Evolutionary conservation across 2,888 invertebrate genomes (phyloP).

Genomic region (Xylocampa areola): DNA sequence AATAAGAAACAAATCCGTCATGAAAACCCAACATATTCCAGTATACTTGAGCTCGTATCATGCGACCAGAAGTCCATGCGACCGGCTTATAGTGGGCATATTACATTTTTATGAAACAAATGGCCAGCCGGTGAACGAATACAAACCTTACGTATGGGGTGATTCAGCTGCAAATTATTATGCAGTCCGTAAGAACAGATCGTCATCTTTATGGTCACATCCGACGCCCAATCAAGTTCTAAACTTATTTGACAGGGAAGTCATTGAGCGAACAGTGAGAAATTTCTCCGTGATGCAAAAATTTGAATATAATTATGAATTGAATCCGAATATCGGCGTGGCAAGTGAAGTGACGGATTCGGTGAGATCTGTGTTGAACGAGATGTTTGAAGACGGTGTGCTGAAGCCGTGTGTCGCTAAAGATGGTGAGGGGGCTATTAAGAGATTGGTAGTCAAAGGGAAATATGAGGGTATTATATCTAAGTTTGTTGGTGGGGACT

Average conservation of each 20-base stretch:
- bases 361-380: slow-evolving; percentile 61
- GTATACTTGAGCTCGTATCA: slow-evolving; percentile 94
- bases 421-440: slow-evolving; percentile 69
- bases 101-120: slow-evolving; percentile 92
- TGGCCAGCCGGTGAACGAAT: slow-evolving; percentile 91
- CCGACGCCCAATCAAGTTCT: slow-evolving; percentile 93
- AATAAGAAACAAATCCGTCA: slow-evolving; percentile 90
- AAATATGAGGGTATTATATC: slow-evolving; percentile 64
- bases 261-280: slow-evolving; percentile 91
- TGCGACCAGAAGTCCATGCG: slow-evolving; percentile 92
- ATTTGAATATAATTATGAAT: slow-evolving; percentile 84
- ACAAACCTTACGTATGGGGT: slow-evolving; percentile 96
- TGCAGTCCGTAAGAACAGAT: slow-evolving; percentile 90
- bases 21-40: slow-evolving; percentile 93
- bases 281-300: slow-evolving; percentile 92
- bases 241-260: slow-evolving; percentile 91
- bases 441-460: slow-evolving; percentile 63
- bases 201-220: slow-evolving; percentile 91
- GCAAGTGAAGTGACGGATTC: slow-evolving; percentile 53
- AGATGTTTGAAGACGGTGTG: slow-evolving; percentile 66
- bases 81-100: slow-evolving; percentile 92
- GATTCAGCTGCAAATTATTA: slow-evolving; percentile 94
- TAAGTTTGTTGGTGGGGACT: slow-evolving; percentile 63
- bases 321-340: slow-evolving; percentile 63
- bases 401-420: slow-evolving; percentile 61